These are phyloP conservation scores for Drosophila rhopaloa DNA, from an alignment of 1,140 invertebrate species.

Conservation along the genomic window DNA sequence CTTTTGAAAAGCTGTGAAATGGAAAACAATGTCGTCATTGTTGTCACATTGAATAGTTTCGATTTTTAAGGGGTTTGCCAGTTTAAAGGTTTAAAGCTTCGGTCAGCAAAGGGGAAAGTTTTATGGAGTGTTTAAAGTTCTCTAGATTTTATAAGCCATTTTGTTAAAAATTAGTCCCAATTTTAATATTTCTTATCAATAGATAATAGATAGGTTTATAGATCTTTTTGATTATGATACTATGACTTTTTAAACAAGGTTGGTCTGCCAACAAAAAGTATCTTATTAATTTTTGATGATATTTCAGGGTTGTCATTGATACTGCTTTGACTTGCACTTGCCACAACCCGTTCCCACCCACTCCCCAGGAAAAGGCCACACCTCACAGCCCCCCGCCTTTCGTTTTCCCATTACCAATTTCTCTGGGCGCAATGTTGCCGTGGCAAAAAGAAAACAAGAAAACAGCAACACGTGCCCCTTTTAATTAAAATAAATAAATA, in stretches of 20 bases:
- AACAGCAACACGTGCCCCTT: conserved; percentile 79
- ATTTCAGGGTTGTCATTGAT: conserved; percentile 33
- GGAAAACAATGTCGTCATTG: conserved; percentile 31
- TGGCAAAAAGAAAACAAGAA: conserved; percentile 72
- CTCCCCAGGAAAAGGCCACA: conserved; percentile 5
- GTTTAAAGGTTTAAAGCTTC: not conserved
- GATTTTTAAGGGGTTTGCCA: not conserved
- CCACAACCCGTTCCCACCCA: conserved; percentile 55
- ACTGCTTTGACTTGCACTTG: conserved; percentile 37
- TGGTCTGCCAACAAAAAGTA: not conserved
- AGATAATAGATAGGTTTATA: too few relatives aligned
- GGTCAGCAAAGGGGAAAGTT: too few relatives aligned
- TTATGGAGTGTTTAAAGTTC: too few relatives aligned
- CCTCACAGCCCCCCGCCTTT: conserved; percentile 11
- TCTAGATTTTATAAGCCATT: too few relatives aligned
- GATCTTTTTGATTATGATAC: too few relatives aligned
- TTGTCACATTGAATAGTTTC: not conserved
- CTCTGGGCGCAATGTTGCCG: conserved; percentile 50
- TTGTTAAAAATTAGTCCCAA: too few relatives aligned
- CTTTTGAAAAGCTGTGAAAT: conserved; percentile 4
- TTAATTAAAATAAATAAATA: conserved; percentile 84
- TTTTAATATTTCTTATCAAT: too few relatives aligned
- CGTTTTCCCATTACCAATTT: conserved; percentile 1
- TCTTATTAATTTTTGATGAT: not conserved
- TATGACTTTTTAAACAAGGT: not conserved